phyloP scores from a whole-genome alignment of 2,113 vertebrate species.

The Microtus montanus region DNA sequence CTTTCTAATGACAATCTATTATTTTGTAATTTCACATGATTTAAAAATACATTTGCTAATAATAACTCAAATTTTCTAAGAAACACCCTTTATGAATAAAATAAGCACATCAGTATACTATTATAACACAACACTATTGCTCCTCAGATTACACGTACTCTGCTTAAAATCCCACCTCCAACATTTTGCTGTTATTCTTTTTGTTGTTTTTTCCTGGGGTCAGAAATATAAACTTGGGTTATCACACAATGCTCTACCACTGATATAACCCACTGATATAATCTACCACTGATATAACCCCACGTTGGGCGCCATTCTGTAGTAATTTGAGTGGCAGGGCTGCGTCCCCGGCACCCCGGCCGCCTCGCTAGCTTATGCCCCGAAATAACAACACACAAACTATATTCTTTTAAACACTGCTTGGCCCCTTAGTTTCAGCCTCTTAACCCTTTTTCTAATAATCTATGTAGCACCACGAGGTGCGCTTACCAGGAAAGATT shows the following conservation, averaged over 20 bases:
- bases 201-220: background rate
- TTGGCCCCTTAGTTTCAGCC: too few species aligned
- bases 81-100: background rate
- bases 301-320: too few species aligned
- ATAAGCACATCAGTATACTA: background rate
- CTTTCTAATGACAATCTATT: background rate
- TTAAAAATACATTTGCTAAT: slow-evolving; percentile 5
- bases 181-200: slow-evolving; percentile 10
- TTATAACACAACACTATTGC: background rate
- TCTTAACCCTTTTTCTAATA: too few species aligned
- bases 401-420: too few species aligned
- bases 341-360: too few species aligned
- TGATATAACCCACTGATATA: background rate
- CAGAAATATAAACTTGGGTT: background rate
- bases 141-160: background rate
- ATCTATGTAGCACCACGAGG: too few species aligned
- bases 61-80: slow-evolving; percentile 19
- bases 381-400: too few species aligned
- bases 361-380: too few species aligned
- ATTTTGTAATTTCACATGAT: slow-evolving; percentile 22
- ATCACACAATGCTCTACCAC: background rate
- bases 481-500: too few species aligned
- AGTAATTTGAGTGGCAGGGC: too few species aligned
- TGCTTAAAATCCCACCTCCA: background rate
- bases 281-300: too few species aligned